Conservation (phyloP, 2,113 vertebrate species). For the Turdus rufiventris region DNA sequence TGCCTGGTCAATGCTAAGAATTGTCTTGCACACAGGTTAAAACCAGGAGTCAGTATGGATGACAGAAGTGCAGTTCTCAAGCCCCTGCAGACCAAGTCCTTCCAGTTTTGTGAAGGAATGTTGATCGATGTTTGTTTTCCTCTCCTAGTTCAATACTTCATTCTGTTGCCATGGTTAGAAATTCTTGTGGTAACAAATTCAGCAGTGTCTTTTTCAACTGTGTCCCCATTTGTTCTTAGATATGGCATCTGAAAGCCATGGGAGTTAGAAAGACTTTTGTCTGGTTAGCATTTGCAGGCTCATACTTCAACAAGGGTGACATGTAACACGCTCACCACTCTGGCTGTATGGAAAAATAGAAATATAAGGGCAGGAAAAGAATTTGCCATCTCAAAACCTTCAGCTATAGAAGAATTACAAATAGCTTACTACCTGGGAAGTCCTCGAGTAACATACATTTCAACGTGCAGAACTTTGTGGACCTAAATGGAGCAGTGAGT, state of each 20-base stretch:
- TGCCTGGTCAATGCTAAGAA: neutral
- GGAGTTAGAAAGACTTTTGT: neutral
- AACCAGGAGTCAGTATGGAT: neutral
- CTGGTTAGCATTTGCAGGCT: neutral
- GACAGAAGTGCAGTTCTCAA: neutral
- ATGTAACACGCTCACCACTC: neutral
- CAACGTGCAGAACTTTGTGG: neutral
- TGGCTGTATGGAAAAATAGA: neutral
- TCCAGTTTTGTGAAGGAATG: neutral
- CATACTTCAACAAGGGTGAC: neutral
- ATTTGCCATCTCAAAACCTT: neutral
- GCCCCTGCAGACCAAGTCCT: neutral
- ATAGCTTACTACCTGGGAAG: neutral
- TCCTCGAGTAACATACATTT: neutral
- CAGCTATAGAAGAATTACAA: neutral
- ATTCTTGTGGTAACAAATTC: neutral
- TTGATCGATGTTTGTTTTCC: neutral
- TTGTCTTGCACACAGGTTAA: neutral
- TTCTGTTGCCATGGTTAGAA: neutral
- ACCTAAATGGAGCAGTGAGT: neutral
- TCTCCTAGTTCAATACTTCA: neutral
- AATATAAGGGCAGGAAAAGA: neutral
- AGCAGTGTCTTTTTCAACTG: neutral
- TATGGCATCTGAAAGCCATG: neutral
- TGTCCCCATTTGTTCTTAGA: neutral